phyloP scores from a whole-genome alignment of 2,888 invertebrate species.

The Xiphydria camelus region DNA sequence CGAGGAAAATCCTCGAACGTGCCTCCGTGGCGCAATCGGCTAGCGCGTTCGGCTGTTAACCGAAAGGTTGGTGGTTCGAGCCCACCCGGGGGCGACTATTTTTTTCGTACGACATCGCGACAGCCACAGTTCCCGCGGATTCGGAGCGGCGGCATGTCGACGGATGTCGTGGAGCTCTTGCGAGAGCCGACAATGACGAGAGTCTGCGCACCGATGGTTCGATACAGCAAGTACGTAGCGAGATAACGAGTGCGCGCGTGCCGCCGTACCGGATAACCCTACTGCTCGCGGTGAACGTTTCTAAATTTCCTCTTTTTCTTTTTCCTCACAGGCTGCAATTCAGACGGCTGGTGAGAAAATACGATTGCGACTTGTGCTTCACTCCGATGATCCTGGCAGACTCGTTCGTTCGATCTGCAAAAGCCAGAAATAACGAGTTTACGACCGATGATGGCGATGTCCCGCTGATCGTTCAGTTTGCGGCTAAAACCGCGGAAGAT shows the following conservation, averaged over 20 bases:
- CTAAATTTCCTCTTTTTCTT: not conserved
- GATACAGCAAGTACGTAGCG: slow-evolving; percentile 77
- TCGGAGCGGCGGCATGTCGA: too few species aligned
- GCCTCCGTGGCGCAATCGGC: slow-evolving; percentile 90
- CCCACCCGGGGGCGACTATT: slow-evolving; percentile 75
- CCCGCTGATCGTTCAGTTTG: slow-evolving; percentile 94
- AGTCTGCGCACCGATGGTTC: slow-evolving; percentile 94
- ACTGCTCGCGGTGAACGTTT: slow-evolving; percentile 59
- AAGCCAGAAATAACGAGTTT: slow-evolving; percentile 84
- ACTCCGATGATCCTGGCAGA: slow-evolving; percentile 97
- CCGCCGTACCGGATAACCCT: too few species aligned
- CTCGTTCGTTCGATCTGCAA: slow-evolving; percentile 85
- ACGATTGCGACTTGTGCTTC: slow-evolving; percentile 86
- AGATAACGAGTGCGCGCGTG: too few species aligned
- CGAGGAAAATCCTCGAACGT: too few species aligned
- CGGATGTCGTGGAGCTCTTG: slow-evolving; percentile 69
- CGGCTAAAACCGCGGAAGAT: slow-evolving; percentile 80
- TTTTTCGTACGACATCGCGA: too few species aligned
- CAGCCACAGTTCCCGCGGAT: too few species aligned
- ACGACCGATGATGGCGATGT: slow-evolving; percentile 72
- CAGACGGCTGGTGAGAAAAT: slow-evolving; percentile 73
- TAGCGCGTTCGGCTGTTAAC: slow-evolving; percentile 99
- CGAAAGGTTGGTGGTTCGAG: slow-evolving; percentile 99
- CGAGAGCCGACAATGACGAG: slow-evolving; percentile 64
- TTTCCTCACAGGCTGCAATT: slow-evolving; percentile 69